Conservation (phyloP, 1,140 invertebrate species). For the Penaeus chinensis region DNA sequence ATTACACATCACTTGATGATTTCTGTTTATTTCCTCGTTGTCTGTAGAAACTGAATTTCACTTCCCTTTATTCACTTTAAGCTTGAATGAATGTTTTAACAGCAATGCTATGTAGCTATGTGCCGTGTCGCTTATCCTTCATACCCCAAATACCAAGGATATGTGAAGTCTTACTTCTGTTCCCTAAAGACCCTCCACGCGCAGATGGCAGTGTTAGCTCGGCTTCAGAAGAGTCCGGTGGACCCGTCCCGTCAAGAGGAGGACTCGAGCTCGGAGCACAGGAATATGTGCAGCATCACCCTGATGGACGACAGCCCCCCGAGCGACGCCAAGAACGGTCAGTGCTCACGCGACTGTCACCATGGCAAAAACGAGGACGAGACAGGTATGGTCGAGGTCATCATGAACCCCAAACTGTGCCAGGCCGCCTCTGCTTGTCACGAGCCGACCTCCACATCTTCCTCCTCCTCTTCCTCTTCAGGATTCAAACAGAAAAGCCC, state of each 20-base stretch:
- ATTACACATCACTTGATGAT: too few relatives aligned
- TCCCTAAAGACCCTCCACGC: constrained; percentile 18
- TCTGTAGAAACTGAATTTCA: too few relatives aligned
- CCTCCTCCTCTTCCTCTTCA: not conserved
- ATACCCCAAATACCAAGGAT: not conserved
- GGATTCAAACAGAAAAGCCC: too few relatives aligned
- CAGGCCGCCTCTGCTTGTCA: not conserved
- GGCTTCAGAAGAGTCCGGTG: constrained; percentile 29
- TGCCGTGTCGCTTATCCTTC: not conserved
- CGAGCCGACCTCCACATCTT: not conserved
- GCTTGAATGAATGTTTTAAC: too few relatives aligned
- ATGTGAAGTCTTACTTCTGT: not conserved
- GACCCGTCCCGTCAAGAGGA: not conserved
- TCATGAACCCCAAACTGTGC: not conserved
- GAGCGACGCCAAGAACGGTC: not conserved
- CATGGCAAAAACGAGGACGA: not conserved
- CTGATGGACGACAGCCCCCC: constrained; percentile 13
- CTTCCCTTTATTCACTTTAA: too few relatives aligned
- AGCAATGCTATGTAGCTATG: too few relatives aligned
- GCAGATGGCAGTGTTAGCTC: constrained; percentile 36
- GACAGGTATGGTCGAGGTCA: not conserved
- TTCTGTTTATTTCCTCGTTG: too few relatives aligned
- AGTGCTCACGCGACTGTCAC: not conserved
- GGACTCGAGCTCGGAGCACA: not conserved
- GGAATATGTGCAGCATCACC: constrained; percentile 34